phyloP scores from a whole-genome alignment of 2,888 invertebrate genomes.

The Globia sparganii region DNA sequence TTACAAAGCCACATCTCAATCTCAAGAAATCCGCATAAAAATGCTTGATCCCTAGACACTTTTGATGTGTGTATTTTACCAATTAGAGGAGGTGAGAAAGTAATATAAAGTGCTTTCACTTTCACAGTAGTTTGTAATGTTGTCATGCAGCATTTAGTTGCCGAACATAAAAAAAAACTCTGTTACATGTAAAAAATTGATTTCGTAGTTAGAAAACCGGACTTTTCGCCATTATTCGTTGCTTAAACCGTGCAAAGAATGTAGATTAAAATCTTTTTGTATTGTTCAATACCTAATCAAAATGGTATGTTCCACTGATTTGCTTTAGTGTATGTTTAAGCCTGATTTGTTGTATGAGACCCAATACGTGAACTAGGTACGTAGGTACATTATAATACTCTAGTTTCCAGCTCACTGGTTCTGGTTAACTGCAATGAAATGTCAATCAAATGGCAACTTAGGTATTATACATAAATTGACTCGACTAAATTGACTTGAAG shows the following conservation, averaged over 20 bases:
- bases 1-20: too few relatives aligned
- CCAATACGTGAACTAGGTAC: background rate
- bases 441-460: background rate
- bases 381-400: background rate
- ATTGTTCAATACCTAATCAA: constrained; percentile 13
- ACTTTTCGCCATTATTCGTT: constrained; percentile 14
- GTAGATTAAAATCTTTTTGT: constrained; percentile 30
- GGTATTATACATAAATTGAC: too few relatives aligned
- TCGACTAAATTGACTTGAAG: too few relatives aligned
- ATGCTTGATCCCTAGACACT: too few relatives aligned
- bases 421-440: background rate
- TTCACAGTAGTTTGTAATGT: background rate
- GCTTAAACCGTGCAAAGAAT: constrained; percentile 35
- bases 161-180: background rate
- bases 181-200: constrained; percentile 28
- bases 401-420: background rate
- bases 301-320: constrained; percentile 2
- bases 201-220: constrained; percentile 2
- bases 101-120: constrained; percentile 3
- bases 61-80: too few relatives aligned
- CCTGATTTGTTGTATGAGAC: background rate
- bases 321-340: background rate
- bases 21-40: too few relatives aligned
- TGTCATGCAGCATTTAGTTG: background rate
- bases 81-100: background rate